Base-by-base conservation (phyloP, 2,888 invertebrate genomes). In the Lasioglossum malachurum region DNA sequence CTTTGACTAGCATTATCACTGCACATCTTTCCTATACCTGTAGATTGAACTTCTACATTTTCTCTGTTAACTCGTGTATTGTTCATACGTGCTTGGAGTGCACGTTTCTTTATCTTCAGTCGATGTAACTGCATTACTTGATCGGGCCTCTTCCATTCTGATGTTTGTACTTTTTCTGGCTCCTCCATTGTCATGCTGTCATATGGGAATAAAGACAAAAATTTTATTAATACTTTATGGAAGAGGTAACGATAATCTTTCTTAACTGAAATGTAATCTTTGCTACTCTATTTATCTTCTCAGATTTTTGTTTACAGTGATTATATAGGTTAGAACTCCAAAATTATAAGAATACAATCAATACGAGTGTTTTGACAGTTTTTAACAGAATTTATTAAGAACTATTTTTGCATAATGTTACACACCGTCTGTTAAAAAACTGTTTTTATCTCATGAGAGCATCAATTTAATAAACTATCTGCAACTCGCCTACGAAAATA, bases 41-140 rank as follows among this genome's bases (percentile, higher is more conserved):
- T 27, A 23, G 49, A 14, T 3, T n/a, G 7, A 53, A 75, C 38
- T 74, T 53, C 19, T 4, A 60, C 14, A 16, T 4, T 74, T 35
- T 57, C 57, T 64, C 12, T 80, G 12, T 27, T 64, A 12, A 87
- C 0, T 4, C 92, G 92, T 1, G 89, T 92, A 76, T 95, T 95
- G 83, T 95, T 96, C 89, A 97, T 96, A 82, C 97, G 96, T 86
- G 97, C 97, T 95, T 98, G 97, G 75, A 98, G 95, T 46, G 98
- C 97, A 95, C 97, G 97, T 94, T 98, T 98, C 94, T 97, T 97
- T 92, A 97, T 96, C 94, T 98, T 98, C 86, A 98, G 94, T 89
- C 97, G 97, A 94, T 98, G 97, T 80, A 98, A 95, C 94, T 97
- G 97, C 97, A 98, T 97, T 23, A 97, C 96, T 91, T 96, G 96